A percentile compares a stretch with the other conserved stretches of the same genome.
Evolutionary conservation across 2,113 vertebrate species (phyloP).

Genomic region (Phasianus colchicus): DNA sequence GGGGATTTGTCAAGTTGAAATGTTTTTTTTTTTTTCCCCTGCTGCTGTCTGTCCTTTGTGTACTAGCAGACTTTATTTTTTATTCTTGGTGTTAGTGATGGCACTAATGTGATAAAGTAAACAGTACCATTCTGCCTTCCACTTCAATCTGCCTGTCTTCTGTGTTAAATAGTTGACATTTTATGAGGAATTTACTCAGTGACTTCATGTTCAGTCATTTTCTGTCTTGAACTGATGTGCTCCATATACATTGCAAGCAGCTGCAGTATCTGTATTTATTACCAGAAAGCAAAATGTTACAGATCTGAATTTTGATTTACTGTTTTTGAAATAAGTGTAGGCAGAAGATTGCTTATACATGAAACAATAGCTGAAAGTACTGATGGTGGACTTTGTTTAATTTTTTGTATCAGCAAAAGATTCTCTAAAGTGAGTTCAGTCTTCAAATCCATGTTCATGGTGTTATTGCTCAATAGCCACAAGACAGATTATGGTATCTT

Average conservation of each 20-base stretch:
- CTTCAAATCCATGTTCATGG: not conserved
- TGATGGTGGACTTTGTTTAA: not conserved
- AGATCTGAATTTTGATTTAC: not conserved
- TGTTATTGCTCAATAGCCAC: rapidly evolving
- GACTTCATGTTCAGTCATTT: not conserved
- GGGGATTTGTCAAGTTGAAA: not conserved
- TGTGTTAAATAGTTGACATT: not conserved
- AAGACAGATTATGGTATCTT: not conserved
- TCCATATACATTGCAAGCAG: not conserved
- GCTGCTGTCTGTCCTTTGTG: not conserved
- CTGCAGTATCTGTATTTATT: not conserved
- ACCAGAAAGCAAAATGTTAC: rapidly evolving
- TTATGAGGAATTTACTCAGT: not conserved
- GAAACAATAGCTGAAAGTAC: not conserved
- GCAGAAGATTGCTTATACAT: not conserved
- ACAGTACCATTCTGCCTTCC: not conserved
- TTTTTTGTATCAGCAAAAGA: not conserved
- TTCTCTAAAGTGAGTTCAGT: not conserved
- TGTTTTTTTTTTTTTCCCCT: not conserved
- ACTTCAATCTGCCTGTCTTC: not conserved
- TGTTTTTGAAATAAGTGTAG: not conserved
- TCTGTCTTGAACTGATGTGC: not conserved
- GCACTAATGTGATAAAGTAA: not conserved
- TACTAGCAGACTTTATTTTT: not conserved
- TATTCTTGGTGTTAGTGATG: not conserved